Evolutionary conservation across 2,113 vertebrate species (phyloP).

Genomic region (Sporophila hypoxantha): DNA sequence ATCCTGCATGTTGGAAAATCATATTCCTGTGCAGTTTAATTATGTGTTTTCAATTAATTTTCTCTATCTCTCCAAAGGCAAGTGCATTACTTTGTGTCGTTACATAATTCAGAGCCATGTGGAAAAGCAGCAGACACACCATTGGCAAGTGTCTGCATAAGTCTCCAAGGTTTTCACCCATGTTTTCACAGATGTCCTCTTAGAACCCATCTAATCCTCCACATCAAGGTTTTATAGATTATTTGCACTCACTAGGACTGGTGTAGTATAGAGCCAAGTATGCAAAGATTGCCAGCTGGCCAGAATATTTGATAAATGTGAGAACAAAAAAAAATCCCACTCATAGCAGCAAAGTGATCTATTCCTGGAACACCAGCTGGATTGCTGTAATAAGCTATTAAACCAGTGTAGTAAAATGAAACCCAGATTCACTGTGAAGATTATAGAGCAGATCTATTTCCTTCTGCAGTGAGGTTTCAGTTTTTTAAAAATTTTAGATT

Average conservation of each 20-base stretch:
- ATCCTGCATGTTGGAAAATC: background rate
- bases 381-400: conserved; percentile 32
- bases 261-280: background rate
- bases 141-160: background rate
- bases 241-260: conserved; percentile 18
- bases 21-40: background rate
- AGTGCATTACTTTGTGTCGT: background rate
- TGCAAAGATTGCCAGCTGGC: conserved; percentile 32
- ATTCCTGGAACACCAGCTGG: conserved; percentile 51
- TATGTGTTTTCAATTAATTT: conserved; percentile 3
- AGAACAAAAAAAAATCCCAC: conserved; percentile 23
- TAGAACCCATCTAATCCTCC: background rate
- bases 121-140: conserved; percentile 14
- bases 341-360: conserved; percentile 25
- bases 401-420: conserved; percentile 42
- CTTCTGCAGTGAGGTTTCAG: background rate
- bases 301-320: conserved; percentile 34
- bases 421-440: background rate
- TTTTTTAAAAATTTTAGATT: background rate
- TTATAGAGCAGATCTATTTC: background rate
- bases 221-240: conserved; percentile 43
- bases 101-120: conserved; percentile 15
- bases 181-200: conserved; percentile 45
- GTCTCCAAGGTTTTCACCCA: conserved; percentile 5
- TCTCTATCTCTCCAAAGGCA: background rate